Evolutionary conservation across 2,888 invertebrate species (phyloP).

Genomic region (Meteorus cinctellus): DNA sequence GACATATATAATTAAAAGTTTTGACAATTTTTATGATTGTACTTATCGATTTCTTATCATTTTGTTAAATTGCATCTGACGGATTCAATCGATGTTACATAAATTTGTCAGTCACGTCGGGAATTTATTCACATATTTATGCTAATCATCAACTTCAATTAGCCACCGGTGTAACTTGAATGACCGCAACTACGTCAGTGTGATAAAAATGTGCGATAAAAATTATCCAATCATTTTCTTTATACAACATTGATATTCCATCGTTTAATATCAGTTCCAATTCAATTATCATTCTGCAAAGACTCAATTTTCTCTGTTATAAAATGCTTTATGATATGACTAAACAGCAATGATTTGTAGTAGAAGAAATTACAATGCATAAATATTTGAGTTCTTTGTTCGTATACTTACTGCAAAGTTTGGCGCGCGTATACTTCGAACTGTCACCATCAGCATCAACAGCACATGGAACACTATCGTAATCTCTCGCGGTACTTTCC

Average conservation of each 20-base stretch:
- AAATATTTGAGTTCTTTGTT: neutral
- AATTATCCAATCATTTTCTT: neutral
- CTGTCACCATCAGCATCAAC: neutral
- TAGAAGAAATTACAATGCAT: neutral
- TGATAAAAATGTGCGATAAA: neutral
- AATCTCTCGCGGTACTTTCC: neutral
- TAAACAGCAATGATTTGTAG: neutral
- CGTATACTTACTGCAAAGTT: neutral
- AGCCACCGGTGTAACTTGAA: neutral
- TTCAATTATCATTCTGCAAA: neutral
- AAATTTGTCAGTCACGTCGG: neutral
- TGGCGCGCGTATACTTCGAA: neutral
- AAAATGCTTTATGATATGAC: neutral
- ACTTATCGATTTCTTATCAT: neutral
- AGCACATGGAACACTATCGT: neutral
- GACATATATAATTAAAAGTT: too few relatives aligned
- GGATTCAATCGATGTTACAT: neutral
- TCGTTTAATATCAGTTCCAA: neutral
- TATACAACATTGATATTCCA: neutral
- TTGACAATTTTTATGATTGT: too few relatives aligned
- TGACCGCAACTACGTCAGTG: neutral
- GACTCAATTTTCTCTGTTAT: neutral
- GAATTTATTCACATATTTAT: too few relatives aligned
- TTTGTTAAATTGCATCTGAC: neutral
- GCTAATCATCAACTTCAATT: too few relatives aligned